Conservation (phyloP, 2,113 vertebrate genomes). For the Cyprinodon variegatus region DNA sequence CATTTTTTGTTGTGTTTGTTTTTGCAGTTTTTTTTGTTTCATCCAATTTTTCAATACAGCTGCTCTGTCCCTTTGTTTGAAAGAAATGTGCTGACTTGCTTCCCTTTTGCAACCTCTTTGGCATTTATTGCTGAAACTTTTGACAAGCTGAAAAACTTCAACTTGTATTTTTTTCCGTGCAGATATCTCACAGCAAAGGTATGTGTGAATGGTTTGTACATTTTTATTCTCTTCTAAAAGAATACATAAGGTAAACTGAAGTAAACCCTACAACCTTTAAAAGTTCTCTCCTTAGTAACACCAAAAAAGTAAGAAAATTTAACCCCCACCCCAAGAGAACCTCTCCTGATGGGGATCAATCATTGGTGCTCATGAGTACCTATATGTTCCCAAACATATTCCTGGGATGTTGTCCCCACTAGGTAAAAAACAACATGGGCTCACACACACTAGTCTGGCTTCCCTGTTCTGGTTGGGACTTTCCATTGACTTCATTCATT, state of each 20-base stretch:
- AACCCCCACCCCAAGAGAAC: neutral
- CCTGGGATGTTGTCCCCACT: too few relatives aligned
- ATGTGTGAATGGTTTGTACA: neutral
- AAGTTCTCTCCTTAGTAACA: neutral
- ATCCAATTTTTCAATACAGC: neutral
- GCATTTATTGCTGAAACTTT: neutral
- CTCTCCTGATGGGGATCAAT: too few relatives aligned
- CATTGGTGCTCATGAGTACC: too few relatives aligned
- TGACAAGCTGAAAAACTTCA: neutral
- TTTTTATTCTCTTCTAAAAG: neutral
- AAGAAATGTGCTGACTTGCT: conserved; percentile 43
- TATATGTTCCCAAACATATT: too few relatives aligned
- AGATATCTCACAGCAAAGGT: neutral
- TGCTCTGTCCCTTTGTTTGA: neutral
- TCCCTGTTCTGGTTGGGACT: too few relatives aligned
- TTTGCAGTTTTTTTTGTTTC: conserved; percentile 37
- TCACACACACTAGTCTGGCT: too few relatives aligned
- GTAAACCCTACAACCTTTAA: neutral
- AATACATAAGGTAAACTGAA: neutral
- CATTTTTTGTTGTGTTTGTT: conserved; percentile 20
- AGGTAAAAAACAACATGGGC: too few relatives aligned
- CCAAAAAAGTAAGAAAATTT: neutral
- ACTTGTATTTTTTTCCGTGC: neutral
- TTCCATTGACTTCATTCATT: too few relatives aligned
- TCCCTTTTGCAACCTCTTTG: neutral